Evolutionary conservation across 2,888 invertebrate genomes (phyloP).

Genomic region (Drosophila neutralis): DNA sequence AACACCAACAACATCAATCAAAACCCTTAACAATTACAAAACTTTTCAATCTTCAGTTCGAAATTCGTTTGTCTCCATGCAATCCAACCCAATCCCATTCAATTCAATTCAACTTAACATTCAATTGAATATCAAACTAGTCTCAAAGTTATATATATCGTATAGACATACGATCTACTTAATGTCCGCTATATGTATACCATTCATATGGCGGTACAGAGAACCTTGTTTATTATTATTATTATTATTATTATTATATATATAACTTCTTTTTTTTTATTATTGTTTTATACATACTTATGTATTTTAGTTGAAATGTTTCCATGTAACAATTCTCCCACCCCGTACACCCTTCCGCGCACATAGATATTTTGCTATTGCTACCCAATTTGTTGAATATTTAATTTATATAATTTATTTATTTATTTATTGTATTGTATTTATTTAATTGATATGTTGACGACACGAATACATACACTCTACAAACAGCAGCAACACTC

Average conservation of each 20-base stretch:
- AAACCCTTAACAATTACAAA: slow-evolving; percentile 16
- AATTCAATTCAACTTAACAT: slow-evolving; percentile 18
- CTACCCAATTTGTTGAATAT: slow-evolving; percentile 65
- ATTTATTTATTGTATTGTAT: slow-evolving; percentile 66
- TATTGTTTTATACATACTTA: slow-evolving; percentile 22
- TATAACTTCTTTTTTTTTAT: slow-evolving; percentile 12
- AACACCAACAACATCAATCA: slow-evolving; percentile 35
- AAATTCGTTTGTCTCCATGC: slow-evolving; percentile 2
- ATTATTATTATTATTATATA: slow-evolving; percentile 13
- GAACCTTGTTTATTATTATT: slow-evolving; percentile 45
- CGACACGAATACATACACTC: slow-evolving; percentile 12
- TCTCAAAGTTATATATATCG: slow-evolving; percentile 50
- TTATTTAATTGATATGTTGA: slow-evolving; percentile 50
- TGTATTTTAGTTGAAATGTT: slow-evolving; percentile 36
- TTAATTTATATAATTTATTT: slow-evolving; percentile 75
- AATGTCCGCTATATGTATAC: slow-evolving; percentile 20
- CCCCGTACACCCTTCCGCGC: slow-evolving; percentile 6
- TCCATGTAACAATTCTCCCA: slow-evolving; percentile 14
- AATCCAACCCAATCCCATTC: slow-evolving; percentile 21
- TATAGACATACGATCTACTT: slow-evolving; percentile 38
- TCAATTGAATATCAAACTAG: slow-evolving; percentile 47
- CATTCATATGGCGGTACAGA: slow-evolving; percentile 13
- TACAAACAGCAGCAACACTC: slow-evolving; percentile 20
- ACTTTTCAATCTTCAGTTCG: slow-evolving; percentile 23
- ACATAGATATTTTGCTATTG: slow-evolving; percentile 38